Evolutionary conservation across 2,888 invertebrate genomes (phyloP).

Genomic region (Atethmia centrago): DNA sequence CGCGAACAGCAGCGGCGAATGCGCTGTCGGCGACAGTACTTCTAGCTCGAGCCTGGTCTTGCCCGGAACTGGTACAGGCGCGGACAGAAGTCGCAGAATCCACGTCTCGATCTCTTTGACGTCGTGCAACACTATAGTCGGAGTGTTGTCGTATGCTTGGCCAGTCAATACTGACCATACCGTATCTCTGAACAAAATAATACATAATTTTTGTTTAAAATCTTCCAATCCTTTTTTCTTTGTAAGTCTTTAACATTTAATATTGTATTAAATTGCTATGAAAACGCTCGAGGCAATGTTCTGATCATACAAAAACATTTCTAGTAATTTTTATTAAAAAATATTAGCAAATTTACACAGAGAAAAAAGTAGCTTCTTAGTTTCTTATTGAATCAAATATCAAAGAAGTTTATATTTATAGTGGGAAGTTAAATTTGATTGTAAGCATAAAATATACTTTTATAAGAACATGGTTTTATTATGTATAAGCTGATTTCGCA

Average conservation of each 20-base stretch:
- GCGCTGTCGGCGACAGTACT: conserved; percentile 96
- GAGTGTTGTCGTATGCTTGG: conserved; percentile 94
- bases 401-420: conserved; percentile 18
- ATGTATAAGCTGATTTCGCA: too few relatives aligned
- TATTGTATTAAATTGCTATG: neutral
- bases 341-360: neutral
- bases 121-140: conserved; percentile 97
- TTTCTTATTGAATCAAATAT: conserved; percentile 27
- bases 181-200: conserved; percentile 93
- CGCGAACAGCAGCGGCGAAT: conserved; percentile 97
- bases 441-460: conserved; percentile 4
- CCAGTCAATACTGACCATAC: conserved; percentile 99
- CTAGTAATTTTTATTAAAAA: conserved; percentile 12
- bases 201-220: neutral
- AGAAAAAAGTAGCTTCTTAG: conserved; percentile 20
- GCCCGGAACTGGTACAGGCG: conserved; percentile 99
- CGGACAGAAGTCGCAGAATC: conserved; percentile 98
- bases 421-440: conserved; percentile 13
- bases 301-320: conserved; percentile 19
- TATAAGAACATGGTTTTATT: neutral
- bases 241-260: neutral
- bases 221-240: neutral
- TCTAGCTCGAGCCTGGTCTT: conserved; percentile 96
- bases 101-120: conserved; percentile 99
- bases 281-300: conserved; percentile 21